Conservation (phyloP, 2,797 vertebrate species). For the Spinus olivaceus region DNA sequence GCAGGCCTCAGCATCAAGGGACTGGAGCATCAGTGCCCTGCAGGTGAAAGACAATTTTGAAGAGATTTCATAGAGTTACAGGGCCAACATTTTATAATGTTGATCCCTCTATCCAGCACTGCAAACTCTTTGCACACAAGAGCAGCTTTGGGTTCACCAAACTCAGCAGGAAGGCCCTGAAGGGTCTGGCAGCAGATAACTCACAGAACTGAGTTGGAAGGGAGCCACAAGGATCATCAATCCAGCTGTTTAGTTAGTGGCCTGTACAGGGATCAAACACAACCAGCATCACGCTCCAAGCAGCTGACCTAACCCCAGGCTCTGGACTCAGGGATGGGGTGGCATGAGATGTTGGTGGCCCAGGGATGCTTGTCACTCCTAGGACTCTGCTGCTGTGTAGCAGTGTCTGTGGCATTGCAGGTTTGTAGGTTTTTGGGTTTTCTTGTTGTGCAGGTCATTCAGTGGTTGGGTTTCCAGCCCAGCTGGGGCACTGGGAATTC, state of each 20-base stretch:
- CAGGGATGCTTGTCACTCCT: background rate
- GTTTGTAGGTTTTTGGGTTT: background rate
- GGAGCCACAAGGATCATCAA: background rate
- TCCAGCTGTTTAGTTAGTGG: background rate
- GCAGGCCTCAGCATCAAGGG: background rate
- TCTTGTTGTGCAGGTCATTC: background rate
- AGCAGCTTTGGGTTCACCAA: background rate
- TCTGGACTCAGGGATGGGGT: background rate
- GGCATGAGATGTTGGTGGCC: background rate
- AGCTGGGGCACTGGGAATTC: background rate
- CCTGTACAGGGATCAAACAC: background rate
- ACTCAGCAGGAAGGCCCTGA: background rate
- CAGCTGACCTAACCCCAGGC: too few species aligned
- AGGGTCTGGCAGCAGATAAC: background rate
- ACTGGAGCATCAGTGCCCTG: background rate
- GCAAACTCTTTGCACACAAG: background rate
- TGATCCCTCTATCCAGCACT: background rate
- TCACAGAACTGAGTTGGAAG: background rate
- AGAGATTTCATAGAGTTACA: background rate
- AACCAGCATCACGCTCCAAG: background rate
- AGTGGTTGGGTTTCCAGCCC: background rate
- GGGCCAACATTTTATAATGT: background rate
- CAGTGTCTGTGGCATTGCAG: rapidly evolving
- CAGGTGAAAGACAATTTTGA: background rate
- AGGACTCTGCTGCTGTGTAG: background rate